A percentile compares a stretch with the other conserved stretches of the same genome.
phyloP scores from a whole-genome alignment of 2,888 invertebrate species.

The Ecliptopera silaceata region DNA sequence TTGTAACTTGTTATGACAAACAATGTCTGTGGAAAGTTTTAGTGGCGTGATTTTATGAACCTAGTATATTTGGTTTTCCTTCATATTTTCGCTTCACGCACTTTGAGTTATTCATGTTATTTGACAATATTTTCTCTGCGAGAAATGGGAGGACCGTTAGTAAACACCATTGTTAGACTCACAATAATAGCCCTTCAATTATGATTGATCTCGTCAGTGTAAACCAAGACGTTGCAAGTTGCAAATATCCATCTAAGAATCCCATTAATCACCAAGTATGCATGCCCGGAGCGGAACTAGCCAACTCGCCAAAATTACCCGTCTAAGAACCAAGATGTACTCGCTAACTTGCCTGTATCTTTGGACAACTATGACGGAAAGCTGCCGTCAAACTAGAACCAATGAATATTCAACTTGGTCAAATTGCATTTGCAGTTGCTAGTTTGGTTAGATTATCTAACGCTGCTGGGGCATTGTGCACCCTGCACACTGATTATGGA shows the following conservation, averaged over 20 bases:
- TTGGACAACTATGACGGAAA: slow-evolving; percentile 42
- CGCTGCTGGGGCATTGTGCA: too few relatives aligned
- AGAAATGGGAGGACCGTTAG: too few relatives aligned
- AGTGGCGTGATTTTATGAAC: slow-evolving; percentile 1
- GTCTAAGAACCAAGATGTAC: slow-evolving; percentile 39
- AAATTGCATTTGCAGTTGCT: slow-evolving; percentile 32
- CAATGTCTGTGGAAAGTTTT: slow-evolving; percentile 9
- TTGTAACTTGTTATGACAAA: slow-evolving; percentile 28
- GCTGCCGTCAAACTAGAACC: slow-evolving; percentile 47
- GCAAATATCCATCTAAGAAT: slow-evolving; percentile 8
- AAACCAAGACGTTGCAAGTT: background rate
- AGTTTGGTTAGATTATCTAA: slow-evolving; percentile 22
- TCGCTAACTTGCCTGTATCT: slow-evolving; percentile 39
- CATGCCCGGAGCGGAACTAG: slow-evolving; percentile 41
- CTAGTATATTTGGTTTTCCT: background rate
- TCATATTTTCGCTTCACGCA: background rate
- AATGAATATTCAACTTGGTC: slow-evolving; percentile 53
- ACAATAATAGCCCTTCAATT: background rate
- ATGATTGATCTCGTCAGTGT: slow-evolving; percentile 2
- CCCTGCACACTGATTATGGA: slow-evolving; percentile 13
- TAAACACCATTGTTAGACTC: background rate
- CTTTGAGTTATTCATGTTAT: background rate
- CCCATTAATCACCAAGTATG: slow-evolving; percentile 44
- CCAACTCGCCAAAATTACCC: slow-evolving; percentile 48
- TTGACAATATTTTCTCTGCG: background rate